These are phyloP conservation scores for Haplochromis burtoni DNA, from an alignment of 2,113 vertebrate genomes.

Conservation along the genomic window DNA sequence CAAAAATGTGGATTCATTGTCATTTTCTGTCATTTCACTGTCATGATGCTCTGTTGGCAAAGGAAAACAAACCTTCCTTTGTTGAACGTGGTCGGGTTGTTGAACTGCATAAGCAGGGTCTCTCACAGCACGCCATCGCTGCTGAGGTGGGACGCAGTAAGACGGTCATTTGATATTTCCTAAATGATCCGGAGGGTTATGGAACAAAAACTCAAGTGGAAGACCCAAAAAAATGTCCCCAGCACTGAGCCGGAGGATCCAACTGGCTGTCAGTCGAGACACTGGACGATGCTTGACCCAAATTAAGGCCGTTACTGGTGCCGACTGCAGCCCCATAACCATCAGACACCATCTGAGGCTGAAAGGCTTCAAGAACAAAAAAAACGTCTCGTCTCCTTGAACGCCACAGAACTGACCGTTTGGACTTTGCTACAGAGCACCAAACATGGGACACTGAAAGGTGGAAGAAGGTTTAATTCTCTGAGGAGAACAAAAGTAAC, in stretches of 20 bases:
- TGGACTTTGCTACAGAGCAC: neutral
- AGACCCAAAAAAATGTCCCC: neutral
- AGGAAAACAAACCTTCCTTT: neutral
- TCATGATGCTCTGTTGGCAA: neutral
- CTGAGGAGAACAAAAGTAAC: neutral
- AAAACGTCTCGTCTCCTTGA: neutral
- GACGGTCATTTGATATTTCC: neutral
- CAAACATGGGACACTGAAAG: neutral
- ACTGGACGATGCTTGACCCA: neutral
- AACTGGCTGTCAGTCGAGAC: too few relatives aligned
- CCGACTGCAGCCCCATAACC: neutral
- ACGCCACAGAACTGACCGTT: neutral
- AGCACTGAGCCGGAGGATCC: accelerated
- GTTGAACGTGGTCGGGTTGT: neutral
- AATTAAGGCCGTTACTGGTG: accelerated
- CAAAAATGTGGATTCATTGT: too few relatives aligned
- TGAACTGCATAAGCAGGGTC: accelerated
- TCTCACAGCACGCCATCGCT: neutral
- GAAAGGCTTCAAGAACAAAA: neutral
- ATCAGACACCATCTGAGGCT: neutral
- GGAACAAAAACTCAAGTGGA: neutral
- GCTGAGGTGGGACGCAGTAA: neutral
- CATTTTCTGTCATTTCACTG: neutral
- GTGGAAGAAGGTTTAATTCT: neutral
- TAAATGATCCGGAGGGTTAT: neutral